phyloP scores from a whole-genome alignment of 2,113 vertebrate species.

The Isurus oxyrinchus region DNA sequence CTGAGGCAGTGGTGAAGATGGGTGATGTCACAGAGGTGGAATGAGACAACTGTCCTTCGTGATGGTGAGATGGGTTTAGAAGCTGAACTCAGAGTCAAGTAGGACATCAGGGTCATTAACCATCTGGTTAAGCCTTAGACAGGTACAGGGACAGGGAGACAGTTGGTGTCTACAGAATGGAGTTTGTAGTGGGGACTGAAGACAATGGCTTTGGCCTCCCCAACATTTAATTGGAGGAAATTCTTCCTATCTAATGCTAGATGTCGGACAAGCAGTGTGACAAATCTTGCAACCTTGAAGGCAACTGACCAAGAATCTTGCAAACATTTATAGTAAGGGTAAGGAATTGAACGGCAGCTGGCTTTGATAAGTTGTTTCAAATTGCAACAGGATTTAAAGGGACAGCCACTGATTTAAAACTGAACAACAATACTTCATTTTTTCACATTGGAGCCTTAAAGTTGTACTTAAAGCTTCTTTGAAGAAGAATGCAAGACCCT shows the following conservation, averaged over 20 bases:
- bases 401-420: neutral
- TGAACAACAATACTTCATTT: neutral
- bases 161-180: neutral
- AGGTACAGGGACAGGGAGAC: neutral
- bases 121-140: neutral
- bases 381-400: neutral
- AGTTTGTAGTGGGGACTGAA: neutral
- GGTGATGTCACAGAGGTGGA: neutral
- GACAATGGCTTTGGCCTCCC: neutral
- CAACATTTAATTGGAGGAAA: neutral
- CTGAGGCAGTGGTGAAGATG: neutral
- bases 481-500: neutral
- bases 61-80: neutral
- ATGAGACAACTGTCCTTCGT: neutral
- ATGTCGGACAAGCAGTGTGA: neutral
- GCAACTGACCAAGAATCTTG: neutral
- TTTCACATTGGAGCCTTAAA: neutral
- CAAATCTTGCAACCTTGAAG: neutral
- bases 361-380: neutral
- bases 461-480: neutral
- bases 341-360: neutral
- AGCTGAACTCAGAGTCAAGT: neutral
- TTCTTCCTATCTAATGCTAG: neutral
- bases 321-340: neutral
- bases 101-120: neutral